These are phyloP conservation scores for Epiblema foenella DNA, from an alignment of 2,888 invertebrate species.

Conservation along the genomic window DNA sequence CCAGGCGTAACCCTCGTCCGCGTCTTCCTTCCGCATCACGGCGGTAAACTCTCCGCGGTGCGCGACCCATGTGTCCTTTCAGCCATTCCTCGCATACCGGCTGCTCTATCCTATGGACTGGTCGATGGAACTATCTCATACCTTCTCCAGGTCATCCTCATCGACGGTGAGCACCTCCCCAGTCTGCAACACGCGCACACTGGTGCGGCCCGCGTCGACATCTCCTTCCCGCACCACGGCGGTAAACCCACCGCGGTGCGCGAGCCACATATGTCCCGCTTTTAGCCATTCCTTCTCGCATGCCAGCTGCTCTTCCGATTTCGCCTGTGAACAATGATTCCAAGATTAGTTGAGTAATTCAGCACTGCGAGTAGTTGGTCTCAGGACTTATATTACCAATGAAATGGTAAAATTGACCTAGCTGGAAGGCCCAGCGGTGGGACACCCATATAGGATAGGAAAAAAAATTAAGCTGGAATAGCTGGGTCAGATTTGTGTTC, in stretches of 20 bases:
- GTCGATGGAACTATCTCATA: conserved; percentile 59
- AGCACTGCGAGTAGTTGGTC: neutral
- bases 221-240: conserved; percentile 90
- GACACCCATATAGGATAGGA: too few species aligned
- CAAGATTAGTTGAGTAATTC: neutral
- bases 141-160: conserved; percentile 98
- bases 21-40: conserved; percentile 89
- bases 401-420: neutral
- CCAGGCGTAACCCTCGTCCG: conserved; percentile 88
- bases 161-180: conserved; percentile 95
- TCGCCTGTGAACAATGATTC: conserved; percentile 78
- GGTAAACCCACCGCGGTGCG: conserved; percentile 97
- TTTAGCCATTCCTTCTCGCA: conserved; percentile 88
- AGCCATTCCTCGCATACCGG: conserved; percentile 85
- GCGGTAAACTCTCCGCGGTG: conserved; percentile 97
- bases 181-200: conserved; percentile 91
- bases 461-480: too few species aligned
- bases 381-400: too few species aligned
- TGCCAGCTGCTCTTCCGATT: conserved; percentile 87
- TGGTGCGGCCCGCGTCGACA: conserved; percentile 88
- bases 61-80: conserved; percentile 93
- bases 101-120: conserved; percentile 71
- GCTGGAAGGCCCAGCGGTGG: too few species aligned
- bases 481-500: neutral
- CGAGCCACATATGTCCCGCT: conserved; percentile 94